phyloP scores from a whole-genome alignment of 2,888 invertebrate species.

The Isoperla grammatica region DNA sequence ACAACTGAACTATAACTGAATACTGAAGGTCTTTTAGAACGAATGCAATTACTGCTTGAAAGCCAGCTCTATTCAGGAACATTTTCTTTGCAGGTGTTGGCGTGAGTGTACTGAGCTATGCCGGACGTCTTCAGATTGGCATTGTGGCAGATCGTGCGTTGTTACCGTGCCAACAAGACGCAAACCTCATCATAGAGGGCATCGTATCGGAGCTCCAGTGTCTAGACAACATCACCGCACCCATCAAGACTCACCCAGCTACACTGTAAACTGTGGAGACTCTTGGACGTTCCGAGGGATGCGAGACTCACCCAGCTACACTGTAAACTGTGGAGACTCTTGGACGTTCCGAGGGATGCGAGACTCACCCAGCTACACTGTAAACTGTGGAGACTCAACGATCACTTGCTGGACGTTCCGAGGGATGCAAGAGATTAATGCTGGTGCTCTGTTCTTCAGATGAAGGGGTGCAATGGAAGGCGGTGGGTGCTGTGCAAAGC shows the following conservation, averaged over 20 bases:
- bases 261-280: too few relatives aligned
- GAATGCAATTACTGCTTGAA: background rate
- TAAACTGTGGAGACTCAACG: too few relatives aligned
- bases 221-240: background rate
- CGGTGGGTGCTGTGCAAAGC: too few relatives aligned
- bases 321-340: too few relatives aligned
- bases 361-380: too few relatives aligned
- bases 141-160: conserved; percentile 47
- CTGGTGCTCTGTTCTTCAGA: too few relatives aligned
- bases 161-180: conserved; percentile 41
- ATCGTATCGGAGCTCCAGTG: background rate
- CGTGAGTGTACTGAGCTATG: conserved; percentile 48
- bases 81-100: conserved; percentile 43
- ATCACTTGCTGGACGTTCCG: too few relatives aligned
- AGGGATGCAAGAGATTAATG: background rate
- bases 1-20: too few relatives aligned
- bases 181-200: conserved; percentile 40
- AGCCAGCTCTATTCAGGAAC: conserved; percentile 3
- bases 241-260: background rate
- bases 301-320: background rate
- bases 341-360: too few relatives aligned
- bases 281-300: too few relatives aligned
- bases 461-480: too few relatives aligned
- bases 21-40: too few relatives aligned
- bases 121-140: conserved; percentile 46